Evolutionary conservation across 1,140 invertebrate species (phyloP), one percentile per base, ranked within the genome.

Genomic region (Diprion similis): DNA sequence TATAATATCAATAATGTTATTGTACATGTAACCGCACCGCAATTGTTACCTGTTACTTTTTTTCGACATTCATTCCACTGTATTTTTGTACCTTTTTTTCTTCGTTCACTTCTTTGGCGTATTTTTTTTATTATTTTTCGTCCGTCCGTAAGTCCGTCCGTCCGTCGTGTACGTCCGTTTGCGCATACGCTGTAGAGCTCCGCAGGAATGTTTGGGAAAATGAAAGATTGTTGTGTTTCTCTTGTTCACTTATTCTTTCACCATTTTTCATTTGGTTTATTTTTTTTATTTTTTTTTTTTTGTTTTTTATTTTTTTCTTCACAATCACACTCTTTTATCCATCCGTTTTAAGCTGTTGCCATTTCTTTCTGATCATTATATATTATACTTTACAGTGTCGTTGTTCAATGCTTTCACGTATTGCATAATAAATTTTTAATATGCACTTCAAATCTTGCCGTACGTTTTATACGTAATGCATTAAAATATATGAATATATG

Each of bases 91-190:
- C 7, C 51, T 17, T 13, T 59, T 59, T 59, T 15, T 59, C 51
- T 6, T 59, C n/a, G 9, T 59, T 37, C 24, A 37, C 24, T 37
- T 37, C 24, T 37, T 37, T 37, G 24, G 24, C 24, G 24, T 37
- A 37, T 37, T 37, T 37, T 37, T 37, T 15, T 59, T 59, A 59
- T 59, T 59, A 59, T 59, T 59, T 59, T 15, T 59, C 51, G 51
- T 59, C 51, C 51, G 51, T 59, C 51, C 51, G 51, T 59, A 59
- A 37, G n/a, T 59, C 51, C 51, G 51, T 59, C 51, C 51, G 51
- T 59, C 51, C 51, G 51, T 59, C 51, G 51, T 59, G 51, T 59
- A 59, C 51, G 51, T 59, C 51, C 51, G 51, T 59, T 59, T 59
- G 51, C 51, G 51, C 51, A 4, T 59, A 59, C 24, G 24, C 24